Evolutionary conservation across 2,113 vertebrate genomes (phyloP).

Genomic region (Mustela lutreola): DNA sequence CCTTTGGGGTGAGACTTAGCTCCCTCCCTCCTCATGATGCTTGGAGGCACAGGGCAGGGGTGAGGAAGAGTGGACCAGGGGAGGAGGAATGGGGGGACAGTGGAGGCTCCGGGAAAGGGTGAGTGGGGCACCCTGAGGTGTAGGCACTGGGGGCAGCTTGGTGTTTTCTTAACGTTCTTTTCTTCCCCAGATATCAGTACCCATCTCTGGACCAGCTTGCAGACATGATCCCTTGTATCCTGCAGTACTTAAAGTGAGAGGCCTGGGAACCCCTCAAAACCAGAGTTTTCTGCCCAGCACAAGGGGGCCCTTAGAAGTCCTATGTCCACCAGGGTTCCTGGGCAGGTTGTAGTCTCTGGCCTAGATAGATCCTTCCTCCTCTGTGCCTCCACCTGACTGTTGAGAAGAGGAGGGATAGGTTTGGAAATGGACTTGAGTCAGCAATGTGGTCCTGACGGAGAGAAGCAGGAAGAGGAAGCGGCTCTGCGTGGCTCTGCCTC

Average conservation of each 20-base stretch:
- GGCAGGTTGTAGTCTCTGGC: background rate
- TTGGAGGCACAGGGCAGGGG: background rate
- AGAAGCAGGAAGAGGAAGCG: background rate
- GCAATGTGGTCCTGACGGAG: background rate
- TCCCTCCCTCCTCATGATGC: background rate
- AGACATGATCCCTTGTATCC: constrained; percentile 93
- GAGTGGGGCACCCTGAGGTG: too few relatives aligned
- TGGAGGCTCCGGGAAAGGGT: background rate
- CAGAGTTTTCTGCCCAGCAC: background rate
- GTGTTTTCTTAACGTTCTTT: background rate
- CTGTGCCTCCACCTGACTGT: background rate
- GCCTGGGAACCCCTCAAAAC: background rate
- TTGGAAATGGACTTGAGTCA: background rate
- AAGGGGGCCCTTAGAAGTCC: background rate
- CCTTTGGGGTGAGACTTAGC: constrained; percentile 89
- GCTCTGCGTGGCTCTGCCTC: background rate
- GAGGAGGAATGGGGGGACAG: background rate
- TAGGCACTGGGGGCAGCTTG: background rate
- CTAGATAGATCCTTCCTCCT: background rate
- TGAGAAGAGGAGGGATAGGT: background rate
- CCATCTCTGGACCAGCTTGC: constrained; percentile 94
- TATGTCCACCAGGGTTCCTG: background rate
- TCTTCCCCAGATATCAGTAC: constrained; percentile 92
- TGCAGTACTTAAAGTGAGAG: constrained; percentile 95
- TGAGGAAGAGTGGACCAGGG: background rate